A percentile compares a stretch with the other conserved stretches of the same genome.
Evolutionary conservation across 1,140 invertebrate genomes (phyloP).

Genomic region (Heliothis subflexa): DNA sequence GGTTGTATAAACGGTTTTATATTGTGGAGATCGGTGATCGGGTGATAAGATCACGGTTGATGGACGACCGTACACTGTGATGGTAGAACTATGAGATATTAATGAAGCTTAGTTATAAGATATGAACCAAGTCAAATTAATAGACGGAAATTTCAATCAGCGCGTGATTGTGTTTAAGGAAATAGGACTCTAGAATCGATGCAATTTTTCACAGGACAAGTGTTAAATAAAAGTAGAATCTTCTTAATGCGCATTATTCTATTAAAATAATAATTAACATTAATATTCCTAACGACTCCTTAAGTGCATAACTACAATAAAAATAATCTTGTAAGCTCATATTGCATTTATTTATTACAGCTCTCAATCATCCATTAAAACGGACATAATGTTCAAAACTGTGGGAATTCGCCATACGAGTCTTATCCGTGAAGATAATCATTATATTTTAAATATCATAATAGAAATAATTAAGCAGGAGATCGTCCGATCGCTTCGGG

Average conservation of each 20-base stretch:
- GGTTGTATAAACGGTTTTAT: constrained; percentile 79
- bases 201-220: background rate
- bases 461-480: constrained; percentile 84
- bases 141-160: constrained; percentile 48
- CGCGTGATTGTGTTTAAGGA: background rate
- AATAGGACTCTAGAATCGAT: background rate
- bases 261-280: background rate
- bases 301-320: background rate
- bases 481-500: constrained; percentile 76
- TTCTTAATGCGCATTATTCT: background rate
- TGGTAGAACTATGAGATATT: constrained; percentile 62
- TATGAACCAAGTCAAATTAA: constrained; percentile 47
- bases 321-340: constrained; percentile 8
- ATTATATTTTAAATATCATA: constrained; percentile 84
- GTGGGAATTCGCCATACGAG: constrained; percentile 76
- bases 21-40: constrained; percentile 75
- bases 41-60: constrained; percentile 73
- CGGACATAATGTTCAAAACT: constrained; percentile 58
- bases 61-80: constrained; percentile 65
- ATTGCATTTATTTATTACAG: constrained; percentile 56
- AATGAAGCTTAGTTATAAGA: constrained; percentile 55
- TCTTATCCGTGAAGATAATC: constrained; percentile 65
- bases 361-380: constrained; percentile 58
- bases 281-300: background rate
- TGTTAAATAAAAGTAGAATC: background rate